phyloP scores from a whole-genome alignment of 2,113 vertebrate species.

The Nerophis ophidion region DNA sequence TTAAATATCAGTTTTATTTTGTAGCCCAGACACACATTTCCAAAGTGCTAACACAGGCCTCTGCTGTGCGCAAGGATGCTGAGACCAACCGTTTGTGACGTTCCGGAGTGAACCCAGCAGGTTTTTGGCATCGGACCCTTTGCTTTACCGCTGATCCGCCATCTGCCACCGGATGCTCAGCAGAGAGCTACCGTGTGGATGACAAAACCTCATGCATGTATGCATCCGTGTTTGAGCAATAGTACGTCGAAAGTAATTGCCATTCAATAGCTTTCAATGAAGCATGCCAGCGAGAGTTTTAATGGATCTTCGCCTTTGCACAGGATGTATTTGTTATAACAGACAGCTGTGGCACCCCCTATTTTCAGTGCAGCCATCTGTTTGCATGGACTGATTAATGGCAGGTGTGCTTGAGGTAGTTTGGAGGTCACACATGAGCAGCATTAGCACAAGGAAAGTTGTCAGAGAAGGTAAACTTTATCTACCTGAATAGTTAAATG shows the following conservation, averaged over 20 bases:
- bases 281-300: background rate
- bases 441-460: background rate
- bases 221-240: background rate
- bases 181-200: slow-evolving; percentile 7
- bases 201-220: background rate
- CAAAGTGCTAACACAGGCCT: slow-evolving; percentile 40
- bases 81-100: slow-evolving; percentile 50
- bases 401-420: slow-evolving; percentile 6
- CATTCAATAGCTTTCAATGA: too few species aligned
- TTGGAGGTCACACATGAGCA: slow-evolving; percentile 9
- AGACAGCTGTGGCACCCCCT: slow-evolving; percentile 18
- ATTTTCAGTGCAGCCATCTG: slow-evolving; percentile 33
- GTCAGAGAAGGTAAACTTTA: background rate
- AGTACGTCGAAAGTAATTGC: background rate
- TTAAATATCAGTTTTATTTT: slow-evolving; percentile 11
- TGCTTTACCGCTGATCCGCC: slow-evolving; percentile 38
- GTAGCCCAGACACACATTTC: slow-evolving; percentile 11
- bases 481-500: background rate
- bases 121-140: slow-evolving; percentile 46
- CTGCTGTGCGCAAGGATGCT: slow-evolving; percentile 27
- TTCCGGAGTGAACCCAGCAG: slow-evolving; percentile 44
- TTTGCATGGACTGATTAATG: slow-evolving; percentile 5
- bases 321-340: background rate
- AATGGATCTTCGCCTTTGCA: background rate
- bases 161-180: slow-evolving; percentile 57